Percentiles rank a stretch among this genome's conserved stretches.
Conservation (phyloP, 2,797 vertebrate genomes). For the Gallinago solitaria region DNA sequence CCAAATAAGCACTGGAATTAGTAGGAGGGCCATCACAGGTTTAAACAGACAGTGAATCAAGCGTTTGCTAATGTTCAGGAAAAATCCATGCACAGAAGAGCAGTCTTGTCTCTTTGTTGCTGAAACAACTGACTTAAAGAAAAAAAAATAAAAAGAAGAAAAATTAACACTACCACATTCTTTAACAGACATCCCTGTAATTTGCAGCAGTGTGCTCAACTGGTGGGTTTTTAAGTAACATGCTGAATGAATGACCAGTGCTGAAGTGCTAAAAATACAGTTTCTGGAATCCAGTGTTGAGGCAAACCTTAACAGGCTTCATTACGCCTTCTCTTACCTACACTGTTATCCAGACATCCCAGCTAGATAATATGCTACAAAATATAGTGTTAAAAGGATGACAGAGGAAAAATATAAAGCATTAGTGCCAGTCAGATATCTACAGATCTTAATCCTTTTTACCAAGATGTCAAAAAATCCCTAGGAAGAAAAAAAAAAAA, state of each 20-base stretch:
- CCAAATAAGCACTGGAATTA: not conserved
- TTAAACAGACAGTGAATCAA: not conserved
- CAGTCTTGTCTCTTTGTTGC: not conserved
- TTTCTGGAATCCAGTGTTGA: not conserved
- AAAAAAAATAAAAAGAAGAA: not conserved
- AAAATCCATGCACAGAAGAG: not conserved
- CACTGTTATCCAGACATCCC: not conserved
- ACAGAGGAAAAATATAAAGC: not conserved
- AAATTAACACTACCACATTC: not conserved
- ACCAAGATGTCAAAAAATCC: not conserved
- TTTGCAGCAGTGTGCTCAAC: not conserved
- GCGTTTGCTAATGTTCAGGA: not conserved
- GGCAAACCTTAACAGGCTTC: not conserved
- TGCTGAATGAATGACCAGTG: not conserved
- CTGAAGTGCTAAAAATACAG: not conserved
- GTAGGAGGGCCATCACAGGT: not conserved
- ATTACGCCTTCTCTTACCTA: not conserved
- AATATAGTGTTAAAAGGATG: not conserved
- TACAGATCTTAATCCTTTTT: slow-evolving; percentile 37
- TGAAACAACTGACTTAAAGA: slow-evolving; percentile 23
- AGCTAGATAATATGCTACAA: not conserved
- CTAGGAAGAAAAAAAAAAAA: not conserved
- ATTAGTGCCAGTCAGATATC: not conserved
- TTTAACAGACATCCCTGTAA: not conserved
- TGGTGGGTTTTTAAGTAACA: not conserved